Percentiles rank a stretch among this genome's conserved stretches.
Conservation (phyloP, 2,113 vertebrate species). For the Typhlomys cinereus region DNA sequence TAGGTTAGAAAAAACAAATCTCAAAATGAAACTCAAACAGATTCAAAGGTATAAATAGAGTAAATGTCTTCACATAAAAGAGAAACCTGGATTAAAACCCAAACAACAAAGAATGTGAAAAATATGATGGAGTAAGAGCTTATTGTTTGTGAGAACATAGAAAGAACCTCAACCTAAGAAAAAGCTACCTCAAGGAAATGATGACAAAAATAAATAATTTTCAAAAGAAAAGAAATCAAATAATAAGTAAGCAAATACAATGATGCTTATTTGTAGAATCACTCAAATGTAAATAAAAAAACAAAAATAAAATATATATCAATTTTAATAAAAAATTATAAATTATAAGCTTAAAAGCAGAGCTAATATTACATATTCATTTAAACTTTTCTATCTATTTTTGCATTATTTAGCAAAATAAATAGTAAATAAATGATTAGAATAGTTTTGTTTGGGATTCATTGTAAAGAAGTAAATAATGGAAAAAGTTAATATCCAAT, state of each 20-base stretch:
- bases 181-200: background rate
- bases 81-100: slow-evolving; percentile 22
- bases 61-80: background rate
- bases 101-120: background rate
- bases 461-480: slow-evolving; percentile 26
- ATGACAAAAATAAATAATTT: background rate
- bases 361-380: background rate
- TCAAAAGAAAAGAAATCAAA: background rate
- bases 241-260: background rate
- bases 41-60: background rate
- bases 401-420: background rate
- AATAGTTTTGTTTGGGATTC: background rate
- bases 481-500: background rate
- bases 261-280: background rate
- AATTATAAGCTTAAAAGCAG: background rate
- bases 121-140: background rate
- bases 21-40: background rate
- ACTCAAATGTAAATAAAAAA: slow-evolving; percentile 31
- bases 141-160: background rate
- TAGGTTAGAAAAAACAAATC: background rate
- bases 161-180: background rate
- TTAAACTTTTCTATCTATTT: background rate
- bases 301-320: background rate
- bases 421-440: background rate
- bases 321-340: background rate